A percentile compares a stretch with the other conserved stretches of the same genome.
phyloP scores from a whole-genome alignment of 2,797 vertebrate species.

The Apodemus agrarius region DNA sequence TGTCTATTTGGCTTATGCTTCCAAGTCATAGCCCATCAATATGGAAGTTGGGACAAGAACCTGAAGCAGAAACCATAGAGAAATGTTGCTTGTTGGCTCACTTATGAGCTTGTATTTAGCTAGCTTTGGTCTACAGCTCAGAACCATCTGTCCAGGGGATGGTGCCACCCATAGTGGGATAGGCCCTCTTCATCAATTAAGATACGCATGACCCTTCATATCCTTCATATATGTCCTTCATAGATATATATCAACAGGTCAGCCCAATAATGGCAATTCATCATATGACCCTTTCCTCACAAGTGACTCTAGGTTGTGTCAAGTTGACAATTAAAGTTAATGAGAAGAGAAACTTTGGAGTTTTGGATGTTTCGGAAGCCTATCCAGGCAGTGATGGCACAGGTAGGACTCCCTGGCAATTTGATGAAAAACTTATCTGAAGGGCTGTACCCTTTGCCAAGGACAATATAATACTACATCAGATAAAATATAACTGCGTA shows the following conservation, averaged over 20 bases:
- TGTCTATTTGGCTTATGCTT: not conserved
- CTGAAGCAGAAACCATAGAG: not conserved
- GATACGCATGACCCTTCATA: not conserved
- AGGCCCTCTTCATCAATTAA: not conserved
- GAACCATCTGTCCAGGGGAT: not conserved
- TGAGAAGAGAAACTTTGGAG: not conserved
- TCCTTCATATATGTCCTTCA: too few species aligned
- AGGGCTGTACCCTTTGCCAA: not conserved
- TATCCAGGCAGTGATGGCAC: not conserved
- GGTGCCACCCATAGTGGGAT: not conserved
- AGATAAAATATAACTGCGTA: conserved; percentile 19
- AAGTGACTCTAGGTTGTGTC: not conserved
- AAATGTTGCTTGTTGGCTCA: not conserved
- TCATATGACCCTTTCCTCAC: not conserved
- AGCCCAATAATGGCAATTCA: not conserved
- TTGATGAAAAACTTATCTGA: conserved; percentile 15
- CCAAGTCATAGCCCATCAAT: not conserved
- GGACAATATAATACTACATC: not conserved
- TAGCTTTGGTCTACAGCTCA: not conserved
- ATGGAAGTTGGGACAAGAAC: not conserved
- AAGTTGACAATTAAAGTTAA: not conserved
- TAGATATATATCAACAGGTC: not conserved
- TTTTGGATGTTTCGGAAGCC: not conserved
- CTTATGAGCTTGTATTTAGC: not conserved
- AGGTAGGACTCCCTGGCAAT: not conserved